A percentile compares a stretch with the other conserved stretches of the same genome.
Conservation (phyloP, 2,113 vertebrate genomes). For the Python bivittatus region DNA sequence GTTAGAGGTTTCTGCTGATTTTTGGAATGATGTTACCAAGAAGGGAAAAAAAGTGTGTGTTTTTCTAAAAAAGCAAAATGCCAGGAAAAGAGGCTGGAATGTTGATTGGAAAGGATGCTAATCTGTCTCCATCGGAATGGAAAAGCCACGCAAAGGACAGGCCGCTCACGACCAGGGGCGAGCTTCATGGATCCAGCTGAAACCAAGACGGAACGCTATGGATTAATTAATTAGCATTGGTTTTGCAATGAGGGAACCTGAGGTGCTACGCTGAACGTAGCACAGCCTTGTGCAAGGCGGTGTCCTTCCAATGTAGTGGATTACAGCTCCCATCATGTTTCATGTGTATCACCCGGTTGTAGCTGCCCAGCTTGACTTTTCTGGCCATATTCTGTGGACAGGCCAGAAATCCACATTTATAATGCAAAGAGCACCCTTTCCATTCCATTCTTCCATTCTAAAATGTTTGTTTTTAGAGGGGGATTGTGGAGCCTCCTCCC, state of each 20-base stretch:
- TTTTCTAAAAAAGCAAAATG: not conserved
- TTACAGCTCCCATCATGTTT: too few relatives aligned
- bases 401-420: too few relatives aligned
- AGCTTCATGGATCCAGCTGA: fast-evolving
- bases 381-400: too few relatives aligned
- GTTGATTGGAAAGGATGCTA: fast-evolving
- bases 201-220: not conserved
- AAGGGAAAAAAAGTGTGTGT: not conserved
- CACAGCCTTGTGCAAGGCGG: too few relatives aligned
- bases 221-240: not conserved
- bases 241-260: too few relatives aligned
- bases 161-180: fast-evolving
- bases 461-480: not conserved
- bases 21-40: not conserved
- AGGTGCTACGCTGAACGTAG: not conserved
- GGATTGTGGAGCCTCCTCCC: too few relatives aligned
- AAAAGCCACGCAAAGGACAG: not conserved
- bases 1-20: constrained; percentile 36
- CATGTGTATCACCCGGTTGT: too few relatives aligned
- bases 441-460: not conserved
- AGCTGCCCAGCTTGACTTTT: too few relatives aligned
- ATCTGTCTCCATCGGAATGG: not conserved
- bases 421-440: not conserved
- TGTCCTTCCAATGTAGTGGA: too few relatives aligned
- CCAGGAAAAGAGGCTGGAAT: constrained; percentile 7